A percentile compares a stretch with the other conserved stretches of the same genome.
Evolutionary conservation across 2,113 vertebrate genomes (phyloP).

Genomic region (Platycercus adscitus): DNA sequence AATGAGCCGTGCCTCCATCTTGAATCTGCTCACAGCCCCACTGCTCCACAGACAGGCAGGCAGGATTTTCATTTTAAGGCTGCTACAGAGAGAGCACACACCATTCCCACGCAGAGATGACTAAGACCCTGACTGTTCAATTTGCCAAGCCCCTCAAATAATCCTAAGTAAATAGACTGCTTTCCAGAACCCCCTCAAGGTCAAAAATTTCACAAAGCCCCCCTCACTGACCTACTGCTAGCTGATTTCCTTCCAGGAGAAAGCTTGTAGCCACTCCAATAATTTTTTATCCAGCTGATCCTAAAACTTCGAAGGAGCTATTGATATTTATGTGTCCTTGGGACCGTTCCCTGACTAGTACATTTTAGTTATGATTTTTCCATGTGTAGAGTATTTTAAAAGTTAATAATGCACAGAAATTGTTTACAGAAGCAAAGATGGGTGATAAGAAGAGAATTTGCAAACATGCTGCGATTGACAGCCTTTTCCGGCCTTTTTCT

Average conservation of each 20-base stretch:
- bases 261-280: not conserved
- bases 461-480: not conserved
- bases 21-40: not conserved
- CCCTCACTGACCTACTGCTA: not conserved
- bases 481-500: not conserved
- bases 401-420: not conserved
- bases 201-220: slow-evolving; percentile 23
- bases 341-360: not conserved
- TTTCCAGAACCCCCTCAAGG: slow-evolving; percentile 43
- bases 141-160: slow-evolving; percentile 36
- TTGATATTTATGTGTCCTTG: slow-evolving; percentile 1
- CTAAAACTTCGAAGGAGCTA: slow-evolving; percentile 24
- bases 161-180: slow-evolving; percentile 36
- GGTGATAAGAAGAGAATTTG: slow-evolving; percentile 9
- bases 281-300: slow-evolving; percentile 16
- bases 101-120: slow-evolving; percentile 24
- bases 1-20: not conserved
- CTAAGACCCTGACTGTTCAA: slow-evolving; percentile 10
- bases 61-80: not conserved
- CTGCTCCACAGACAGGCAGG: not conserved
- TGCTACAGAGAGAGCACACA: not conserved
- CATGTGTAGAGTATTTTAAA: not conserved
- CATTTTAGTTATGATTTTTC: slow-evolving; percentile 2
- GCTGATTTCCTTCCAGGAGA: slow-evolving; percentile 16
- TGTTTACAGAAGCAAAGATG: not conserved